These are phyloP conservation scores for Drosophila longiperda DNA, from an alignment of 2,888 invertebrate species.

Conservation along the genomic window DNA sequence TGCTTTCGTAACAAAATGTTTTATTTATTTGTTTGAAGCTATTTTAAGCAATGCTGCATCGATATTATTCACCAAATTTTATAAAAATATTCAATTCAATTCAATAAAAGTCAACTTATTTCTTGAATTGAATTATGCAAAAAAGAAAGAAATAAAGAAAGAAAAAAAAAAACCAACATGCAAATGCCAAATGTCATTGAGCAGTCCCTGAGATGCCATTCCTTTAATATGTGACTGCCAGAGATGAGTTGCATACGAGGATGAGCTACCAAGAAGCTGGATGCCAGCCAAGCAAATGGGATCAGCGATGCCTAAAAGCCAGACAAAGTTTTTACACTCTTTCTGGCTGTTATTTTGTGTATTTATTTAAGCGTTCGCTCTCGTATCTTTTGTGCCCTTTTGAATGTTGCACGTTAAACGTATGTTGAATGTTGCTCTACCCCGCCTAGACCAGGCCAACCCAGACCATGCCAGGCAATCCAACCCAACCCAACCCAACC, in stretches of 20 bases:
- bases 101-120: constrained; percentile 53
- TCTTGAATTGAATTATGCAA: constrained; percentile 51
- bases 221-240: constrained; percentile 52
- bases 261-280: constrained; percentile 40
- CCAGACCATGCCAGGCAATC: constrained; percentile 1
- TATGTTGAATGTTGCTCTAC: constrained; percentile 17
- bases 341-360: constrained; percentile 52
- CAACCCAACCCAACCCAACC: constrained; percentile 3
- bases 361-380: constrained; percentile 72
- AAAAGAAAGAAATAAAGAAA: constrained; percentile 2
- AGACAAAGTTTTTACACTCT: neutral
- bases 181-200: constrained; percentile 72
- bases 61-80: constrained; percentile 10
- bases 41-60: neutral
- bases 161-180: constrained; percentile 38
- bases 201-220: constrained; percentile 22
- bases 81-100: constrained; percentile 56
- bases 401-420: constrained; percentile 72
- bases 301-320: constrained; percentile 11
- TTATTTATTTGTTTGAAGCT: neutral
- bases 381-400: constrained; percentile 69
- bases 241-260: constrained; percentile 45
- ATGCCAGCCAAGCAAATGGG: constrained; percentile 52
- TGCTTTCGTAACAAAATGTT: neutral
- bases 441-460: constrained; percentile 40